Evolutionary conservation across 2,113 vertebrate species (phyloP), one percentile per base, ranked within the genome.

Genomic region (Microcebus lehilahytsara): DNA sequence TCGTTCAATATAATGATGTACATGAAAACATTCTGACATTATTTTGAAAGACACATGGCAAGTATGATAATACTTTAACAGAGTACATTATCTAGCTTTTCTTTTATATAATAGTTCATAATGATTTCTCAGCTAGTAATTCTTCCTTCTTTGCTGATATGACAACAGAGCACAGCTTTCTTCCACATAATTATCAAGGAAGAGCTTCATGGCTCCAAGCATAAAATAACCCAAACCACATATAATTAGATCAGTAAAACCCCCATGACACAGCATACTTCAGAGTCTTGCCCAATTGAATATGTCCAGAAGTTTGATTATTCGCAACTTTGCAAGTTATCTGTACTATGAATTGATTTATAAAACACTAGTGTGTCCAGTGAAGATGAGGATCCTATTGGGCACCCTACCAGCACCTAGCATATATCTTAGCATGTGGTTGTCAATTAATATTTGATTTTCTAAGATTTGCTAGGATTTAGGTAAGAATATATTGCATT

Each of bases 141-240:
- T 96, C 62, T 97, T 75, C 8, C 6, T 95, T 92, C 34, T 88
- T 88, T 74, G 27, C 16, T 94, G 46, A 72, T 22, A 53, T 71
- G 42, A 80, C 13, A 79, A 40, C 22, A 62, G 19, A 81, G 11
- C 25, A 53, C 11, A 51, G 19, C 3, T 89, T 89, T 94, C 46
- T 79, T 94, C 22, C 20, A 67, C 3, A 72, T 80, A 89, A 37
- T 60, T 77, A 92, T 85, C 13, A 93, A 93, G 13, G 23, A 95
- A 91, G 6, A 42, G 34, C 17, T 67, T 37, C 32, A 32, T 22
- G 25, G 74, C 32, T 60, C 40, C 3, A 86, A 51, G 5, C 12
- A 46, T 30, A 85, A 40, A 72, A 9, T 91, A 89, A 40, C n/a
- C 53, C 69, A 93, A 90, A 62, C 4, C 13, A 58, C 16, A 22